phyloP scores from a whole-genome alignment of 2,113 vertebrate species.

The Willisornis vidua region DNA sequence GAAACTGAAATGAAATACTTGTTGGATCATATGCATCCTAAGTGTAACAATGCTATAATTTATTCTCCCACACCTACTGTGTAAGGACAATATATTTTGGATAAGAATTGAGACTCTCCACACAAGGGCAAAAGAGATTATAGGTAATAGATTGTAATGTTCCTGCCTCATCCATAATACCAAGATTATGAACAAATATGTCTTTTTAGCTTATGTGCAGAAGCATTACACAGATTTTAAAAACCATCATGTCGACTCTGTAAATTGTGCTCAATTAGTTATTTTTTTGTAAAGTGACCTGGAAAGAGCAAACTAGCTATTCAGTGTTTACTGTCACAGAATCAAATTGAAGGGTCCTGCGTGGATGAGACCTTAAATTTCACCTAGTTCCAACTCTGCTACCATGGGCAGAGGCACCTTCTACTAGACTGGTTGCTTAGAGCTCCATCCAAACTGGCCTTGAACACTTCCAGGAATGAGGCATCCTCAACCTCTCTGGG shows the following conservation, averaged over 20 bases:
- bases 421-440: not conserved
- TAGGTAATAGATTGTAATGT: not conserved
- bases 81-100: not conserved
- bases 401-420: rapidly evolving
- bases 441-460: not conserved
- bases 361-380: not conserved
- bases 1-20: not conserved
- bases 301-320: not conserved
- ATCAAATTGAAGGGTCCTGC: not conserved
- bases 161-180: rapidly evolving
- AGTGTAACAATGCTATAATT: not conserved
- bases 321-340: not conserved
- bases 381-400: not conserved
- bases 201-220: not conserved
- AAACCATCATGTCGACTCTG: not conserved
- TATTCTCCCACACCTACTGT: not conserved
- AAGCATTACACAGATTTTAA: not conserved
- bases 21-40: not conserved
- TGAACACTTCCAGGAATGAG: not conserved
- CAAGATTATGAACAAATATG: not conserved
- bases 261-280: not conserved
- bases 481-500: not conserved
- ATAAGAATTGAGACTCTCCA: not conserved
- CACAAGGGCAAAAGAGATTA: not conserved
- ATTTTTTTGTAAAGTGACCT: not conserved